Conservation (phyloP, 2,888 invertebrate species). For the Amphipoea lucens region DNA sequence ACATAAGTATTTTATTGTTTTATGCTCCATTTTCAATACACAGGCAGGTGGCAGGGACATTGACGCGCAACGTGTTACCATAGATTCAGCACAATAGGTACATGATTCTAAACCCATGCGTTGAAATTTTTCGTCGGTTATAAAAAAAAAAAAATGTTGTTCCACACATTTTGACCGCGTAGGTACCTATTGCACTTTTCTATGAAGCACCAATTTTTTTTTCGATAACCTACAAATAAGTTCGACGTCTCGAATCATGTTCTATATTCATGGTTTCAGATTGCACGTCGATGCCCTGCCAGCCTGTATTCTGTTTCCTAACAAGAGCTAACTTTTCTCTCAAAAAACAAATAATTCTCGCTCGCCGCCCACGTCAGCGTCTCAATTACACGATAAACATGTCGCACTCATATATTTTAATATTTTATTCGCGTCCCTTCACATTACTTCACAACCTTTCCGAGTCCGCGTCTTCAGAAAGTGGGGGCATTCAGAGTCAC, state of each 20-base stretch:
- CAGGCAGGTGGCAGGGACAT: too few species aligned
- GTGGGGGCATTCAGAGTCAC: constrained; percentile 37
- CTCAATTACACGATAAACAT: constrained; percentile 56
- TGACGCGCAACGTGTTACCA: not conserved
- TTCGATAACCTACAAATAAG: not conserved
- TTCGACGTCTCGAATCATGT: not conserved
- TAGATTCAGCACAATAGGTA: not conserved
- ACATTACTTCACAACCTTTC: constrained; percentile 34
- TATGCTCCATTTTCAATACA: constrained; percentile 1
- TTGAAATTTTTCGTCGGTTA: not conserved
- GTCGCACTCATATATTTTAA: constrained; percentile 40
- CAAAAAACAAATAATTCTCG: constrained; percentile 24
- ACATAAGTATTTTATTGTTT: not conserved
- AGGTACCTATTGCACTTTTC: not conserved
- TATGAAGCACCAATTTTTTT: not conserved
- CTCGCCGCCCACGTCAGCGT: constrained; percentile 26
- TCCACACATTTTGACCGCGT: not conserved
- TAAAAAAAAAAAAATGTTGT: too few species aligned
- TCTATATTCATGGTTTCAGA: not conserved
- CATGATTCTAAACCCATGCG: not conserved
- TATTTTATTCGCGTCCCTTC: constrained; percentile 47
- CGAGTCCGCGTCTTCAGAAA: constrained; percentile 36
- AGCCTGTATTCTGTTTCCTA: constrained; percentile 7
- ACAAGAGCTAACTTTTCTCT: constrained; percentile 8
- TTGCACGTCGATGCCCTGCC: not conserved